These are phyloP conservation scores for Carcharodon carcharias DNA, from an alignment of 2,797 vertebrate genomes.

Conservation along the genomic window DNA sequence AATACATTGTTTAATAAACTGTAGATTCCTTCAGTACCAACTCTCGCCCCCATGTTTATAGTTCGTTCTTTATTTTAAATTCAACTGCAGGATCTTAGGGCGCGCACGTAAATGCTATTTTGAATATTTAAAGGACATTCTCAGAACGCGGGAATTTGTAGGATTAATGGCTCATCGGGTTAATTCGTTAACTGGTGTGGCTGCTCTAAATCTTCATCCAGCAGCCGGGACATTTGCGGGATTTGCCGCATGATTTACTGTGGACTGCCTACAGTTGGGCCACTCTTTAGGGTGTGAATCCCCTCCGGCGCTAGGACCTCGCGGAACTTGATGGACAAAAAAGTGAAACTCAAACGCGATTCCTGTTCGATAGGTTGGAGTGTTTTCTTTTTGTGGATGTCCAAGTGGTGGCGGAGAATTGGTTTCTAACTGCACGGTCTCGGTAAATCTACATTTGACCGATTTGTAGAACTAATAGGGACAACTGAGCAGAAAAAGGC, in stretches of 20 bases:
- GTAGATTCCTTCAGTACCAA: neutral
- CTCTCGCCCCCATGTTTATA: neutral
- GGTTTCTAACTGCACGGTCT: neutral
- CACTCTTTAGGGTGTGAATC: neutral
- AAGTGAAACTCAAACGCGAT: neutral
- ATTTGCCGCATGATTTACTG: neutral
- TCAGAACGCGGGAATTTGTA: neutral
- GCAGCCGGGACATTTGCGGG: too few relatives aligned
- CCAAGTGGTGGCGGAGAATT: neutral
- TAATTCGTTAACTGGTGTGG: neutral
- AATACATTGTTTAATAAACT: neutral
- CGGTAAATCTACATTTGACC: constrained; percentile 3
- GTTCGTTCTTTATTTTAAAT: neutral
- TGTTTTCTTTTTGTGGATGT: neutral
- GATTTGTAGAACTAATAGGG: neutral
- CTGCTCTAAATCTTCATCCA: neutral
- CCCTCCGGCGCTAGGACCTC: neutral
- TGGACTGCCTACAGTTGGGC: neutral
- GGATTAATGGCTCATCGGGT: neutral
- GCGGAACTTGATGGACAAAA: neutral
- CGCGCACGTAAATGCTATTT: neutral
- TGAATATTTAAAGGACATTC: neutral
- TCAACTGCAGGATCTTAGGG: neutral
- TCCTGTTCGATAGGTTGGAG: neutral
- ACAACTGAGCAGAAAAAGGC: neutral